Conservation (phyloP, 2,888 invertebrate genomes). For the Scrobipalpa atriplicella region DNA sequence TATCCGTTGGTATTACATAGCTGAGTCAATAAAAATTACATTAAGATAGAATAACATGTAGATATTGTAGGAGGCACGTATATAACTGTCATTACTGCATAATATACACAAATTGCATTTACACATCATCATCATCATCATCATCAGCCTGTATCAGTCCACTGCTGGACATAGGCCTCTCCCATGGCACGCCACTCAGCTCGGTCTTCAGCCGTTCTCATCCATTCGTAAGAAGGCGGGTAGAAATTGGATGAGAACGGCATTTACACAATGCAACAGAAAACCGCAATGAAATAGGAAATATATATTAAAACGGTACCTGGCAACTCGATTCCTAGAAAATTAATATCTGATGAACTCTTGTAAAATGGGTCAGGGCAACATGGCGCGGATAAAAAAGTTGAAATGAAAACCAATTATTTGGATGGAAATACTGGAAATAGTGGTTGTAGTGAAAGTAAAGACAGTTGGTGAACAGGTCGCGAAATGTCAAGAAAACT, state of each 20-base stretch:
- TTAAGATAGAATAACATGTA: background rate
- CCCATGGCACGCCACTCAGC: too few species aligned
- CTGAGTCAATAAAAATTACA: background rate
- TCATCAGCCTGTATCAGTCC: too few species aligned
- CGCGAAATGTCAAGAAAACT: too few species aligned
- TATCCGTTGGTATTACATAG: background rate
- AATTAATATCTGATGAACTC: constrained; percentile 15
- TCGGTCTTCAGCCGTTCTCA: too few species aligned
- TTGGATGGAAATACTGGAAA: background rate
- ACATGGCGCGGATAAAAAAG: background rate
- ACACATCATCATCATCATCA: too few species aligned
- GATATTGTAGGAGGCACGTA: background rate
- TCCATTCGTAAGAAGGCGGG: too few species aligned
- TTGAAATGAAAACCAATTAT: background rate
- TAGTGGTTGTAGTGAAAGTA: too few species aligned
- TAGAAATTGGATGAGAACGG: too few species aligned
- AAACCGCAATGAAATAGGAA: constrained; percentile 11
- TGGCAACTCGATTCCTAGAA: constrained; percentile 17
- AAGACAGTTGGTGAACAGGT: too few species aligned
- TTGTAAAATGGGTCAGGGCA: constrained; percentile 10
- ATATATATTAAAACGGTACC: background rate
- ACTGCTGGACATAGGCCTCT: too few species aligned
- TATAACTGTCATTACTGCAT: background rate
- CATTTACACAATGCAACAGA: background rate
- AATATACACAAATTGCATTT: constrained; percentile 1